Base-by-base conservation (phyloP, 2,888 invertebrate species). In the Eupithecia subfuscata region DNA sequence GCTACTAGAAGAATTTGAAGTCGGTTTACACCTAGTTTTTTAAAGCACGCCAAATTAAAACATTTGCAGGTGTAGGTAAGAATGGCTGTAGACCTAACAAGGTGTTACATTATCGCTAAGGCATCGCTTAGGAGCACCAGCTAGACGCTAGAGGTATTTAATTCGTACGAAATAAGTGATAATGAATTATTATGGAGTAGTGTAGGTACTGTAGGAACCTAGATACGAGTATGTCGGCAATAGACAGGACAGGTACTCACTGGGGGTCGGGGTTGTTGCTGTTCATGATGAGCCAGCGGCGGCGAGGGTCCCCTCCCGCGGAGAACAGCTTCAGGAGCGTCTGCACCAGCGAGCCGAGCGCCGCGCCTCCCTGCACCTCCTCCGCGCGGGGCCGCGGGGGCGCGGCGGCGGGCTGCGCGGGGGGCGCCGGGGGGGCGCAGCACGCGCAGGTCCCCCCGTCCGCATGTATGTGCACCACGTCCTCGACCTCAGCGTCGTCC, bases 221-320 rank as follows among this genome's bases (percentile, higher is more conserved):
- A 45, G 1, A 14, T 0, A 5, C 2, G 34, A 34, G 34, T 2
- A 37, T 37, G 37, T 37, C 43, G 18, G 16, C 16, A 48, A 18
- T 5, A 45, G 45, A 16, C 14, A 48, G 48, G 6, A 18, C 5
- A 48, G 6, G 9, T 3, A 52, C 56, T 56, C 56, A 56, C 56
- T 22, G 56, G 1, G 56, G 56, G 56, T 56, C 56, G 56, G 56
- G 56, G 22, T 56, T 22, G 56, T 56, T 56, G 22, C 22, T 56
- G 56, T 56, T 56, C 56, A 56, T 56, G 56, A 56, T 56, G 56
- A 56, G 56, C 56, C 56, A 56, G 56, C 56, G 56, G 56, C 56
- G 56, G 22, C 56, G 56, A 11, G 1, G 22, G 22, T 12, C 16
- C 4, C 11, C 56, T n/a, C 45, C 45, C 45, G 45, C 45, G 18